A percentile compares a stretch with the other conserved stretches of the same genome.
These are phyloP conservation scores for Acanthurus tractus DNA, from an alignment of 2,797 vertebrate genomes.

Conservation along the genomic window DNA sequence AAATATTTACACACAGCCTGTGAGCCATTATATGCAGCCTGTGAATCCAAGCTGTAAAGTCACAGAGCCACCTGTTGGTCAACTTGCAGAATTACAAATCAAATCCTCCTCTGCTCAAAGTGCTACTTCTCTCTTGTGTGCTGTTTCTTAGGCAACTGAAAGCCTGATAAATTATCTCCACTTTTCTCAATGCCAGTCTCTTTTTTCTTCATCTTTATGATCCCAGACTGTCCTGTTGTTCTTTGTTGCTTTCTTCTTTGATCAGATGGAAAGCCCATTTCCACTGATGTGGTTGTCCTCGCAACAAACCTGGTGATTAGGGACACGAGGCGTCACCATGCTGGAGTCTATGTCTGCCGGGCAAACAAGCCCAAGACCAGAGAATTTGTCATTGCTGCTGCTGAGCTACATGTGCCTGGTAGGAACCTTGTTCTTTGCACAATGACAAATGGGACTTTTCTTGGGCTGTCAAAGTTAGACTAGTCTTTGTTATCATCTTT, in stretches of 20 bases:
- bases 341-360: slow-evolving; percentile 94
- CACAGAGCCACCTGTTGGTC: slow-evolving; percentile 74
- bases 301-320: slow-evolving; percentile 95
- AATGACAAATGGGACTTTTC: neutral
- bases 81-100: slow-evolving; percentile 47
- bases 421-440: slow-evolving; percentile 58
- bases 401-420: slow-evolving; percentile 94
- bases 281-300: slow-evolving; percentile 93
- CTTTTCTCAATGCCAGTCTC: slow-evolving; percentile 13
- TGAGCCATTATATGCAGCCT: slow-evolving; percentile 22
- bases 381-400: slow-evolving; percentile 91
- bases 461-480: neutral
- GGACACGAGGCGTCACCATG: slow-evolving; percentile 90
- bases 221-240: slow-evolving; percentile 24
- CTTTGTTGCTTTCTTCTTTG: slow-evolving; percentile 49
- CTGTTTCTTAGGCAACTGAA: slow-evolving; percentile 56
- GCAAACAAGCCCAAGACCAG: slow-evolving; percentile 96
- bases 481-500: neutral
- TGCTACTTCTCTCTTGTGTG: slow-evolving; percentile 12
- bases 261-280: slow-evolving; percentile 94
- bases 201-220: slow-evolving; percentile 20
- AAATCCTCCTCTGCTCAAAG: slow-evolving; percentile 11
- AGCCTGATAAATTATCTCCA: slow-evolving; percentile 33
- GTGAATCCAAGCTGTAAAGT: slow-evolving; percentile 40
- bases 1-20: slow-evolving; percentile 26